These are phyloP conservation scores for Mesorhabditis spiculigera DNA, from an alignment of 2,888 invertebrate species.

Conservation along the genomic window DNA sequence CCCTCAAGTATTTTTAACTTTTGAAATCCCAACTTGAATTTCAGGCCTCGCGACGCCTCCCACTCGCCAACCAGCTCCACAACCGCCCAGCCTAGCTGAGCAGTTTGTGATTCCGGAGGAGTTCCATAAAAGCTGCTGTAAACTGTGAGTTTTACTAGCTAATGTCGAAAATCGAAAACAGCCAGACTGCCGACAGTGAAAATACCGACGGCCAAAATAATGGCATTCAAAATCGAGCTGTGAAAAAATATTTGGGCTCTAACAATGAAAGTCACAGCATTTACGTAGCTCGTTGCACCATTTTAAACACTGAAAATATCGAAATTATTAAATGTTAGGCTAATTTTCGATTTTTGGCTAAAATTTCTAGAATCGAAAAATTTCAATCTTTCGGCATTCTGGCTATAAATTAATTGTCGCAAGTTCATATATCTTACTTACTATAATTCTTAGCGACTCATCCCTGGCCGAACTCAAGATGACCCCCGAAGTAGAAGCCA, in stretches of 20 bases:
- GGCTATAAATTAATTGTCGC: no score
- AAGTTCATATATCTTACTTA: no score
- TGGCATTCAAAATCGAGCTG: no score
- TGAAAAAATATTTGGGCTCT: no score
- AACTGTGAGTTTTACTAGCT: conserved; percentile 33
- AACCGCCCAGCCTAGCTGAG: conserved; percentile 27
- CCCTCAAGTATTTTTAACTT: background rate
- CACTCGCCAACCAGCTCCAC: conserved; percentile 15
- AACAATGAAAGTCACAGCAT: no score
- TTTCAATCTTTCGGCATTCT: no score
- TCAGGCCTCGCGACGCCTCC: background rate
- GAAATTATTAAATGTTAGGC: background rate
- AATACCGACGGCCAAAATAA: no score
- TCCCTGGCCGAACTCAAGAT: background rate
- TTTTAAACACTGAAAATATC: background rate
- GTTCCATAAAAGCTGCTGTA: conserved; percentile 46
- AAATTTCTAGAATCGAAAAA: no score
- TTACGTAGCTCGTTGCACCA: no score
- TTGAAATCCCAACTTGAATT: background rate
- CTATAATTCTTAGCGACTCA: background rate
- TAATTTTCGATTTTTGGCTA: no score
- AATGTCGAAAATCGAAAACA: no score
- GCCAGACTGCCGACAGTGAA: no score
- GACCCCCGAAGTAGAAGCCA: background rate
- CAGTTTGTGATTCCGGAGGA: conserved; percentile 44